Base-by-base conservation (phyloP, 2,113 vertebrate genomes). In the Loxodonta africana region DNA sequence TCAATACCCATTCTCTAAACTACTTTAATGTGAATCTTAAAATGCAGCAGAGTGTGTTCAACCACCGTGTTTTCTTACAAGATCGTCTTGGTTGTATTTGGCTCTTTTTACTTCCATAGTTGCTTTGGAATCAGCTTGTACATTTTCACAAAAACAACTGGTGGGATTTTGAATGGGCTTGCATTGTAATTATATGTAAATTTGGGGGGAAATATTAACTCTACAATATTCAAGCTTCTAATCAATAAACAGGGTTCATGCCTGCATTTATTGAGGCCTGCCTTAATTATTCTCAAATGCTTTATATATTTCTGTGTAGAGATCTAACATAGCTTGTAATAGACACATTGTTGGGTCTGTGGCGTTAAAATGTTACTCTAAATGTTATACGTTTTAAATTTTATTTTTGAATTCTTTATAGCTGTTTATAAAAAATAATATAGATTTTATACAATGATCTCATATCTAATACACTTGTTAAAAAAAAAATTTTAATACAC, bases 1-100 rank as follows among this genome's bases (percentile, higher is more conserved):
- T 77, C 85, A 95, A 62, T 92, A 73, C 3, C 8, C 83, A 78
- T 88, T 93, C 2, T 85, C 44, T 73, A 28, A 78, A 87, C 51
- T 69, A 69, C 65, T 69, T 90, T 78, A 77, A 88, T 41, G 77
- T 37, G 63, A 23, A 28, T 37, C 62, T 95, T 57, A 73, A 88
- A 65, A 78, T 77, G 3, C 6, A 90, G 14, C 17, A 95, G 8
- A 77, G 17, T 78, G 60, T 8, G 33, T 78, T 88, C 28, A 69
- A 37, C 8, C 4, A 60, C 18, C 26, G 1, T 14, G 6, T 78
- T 21, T 6, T 14, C 60, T 94, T 83, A 18, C 4, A 77, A 84
- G 17, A 63, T 51, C 69, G 12, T 14, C 53, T 78, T 80, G 23
- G 12, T 37, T 91, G 8, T 63, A 82, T 88, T 91, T 83, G 14